These are phyloP conservation scores for Isaurus tuberculatus DNA, from an alignment of 92 coral and sea anemone species.

Conservation along the genomic window DNA sequence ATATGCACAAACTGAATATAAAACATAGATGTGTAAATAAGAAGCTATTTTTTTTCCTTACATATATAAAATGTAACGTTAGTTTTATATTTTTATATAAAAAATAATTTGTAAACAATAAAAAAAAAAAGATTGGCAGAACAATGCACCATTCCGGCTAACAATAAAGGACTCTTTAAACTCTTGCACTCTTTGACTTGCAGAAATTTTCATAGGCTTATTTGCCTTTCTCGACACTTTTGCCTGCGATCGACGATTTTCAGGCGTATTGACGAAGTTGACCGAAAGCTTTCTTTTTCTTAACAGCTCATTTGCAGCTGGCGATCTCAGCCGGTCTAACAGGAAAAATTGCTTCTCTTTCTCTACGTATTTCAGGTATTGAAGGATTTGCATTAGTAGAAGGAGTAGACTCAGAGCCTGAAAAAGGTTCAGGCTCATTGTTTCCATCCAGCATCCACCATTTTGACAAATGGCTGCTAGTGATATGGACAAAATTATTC, in stretches of 20 bases:
- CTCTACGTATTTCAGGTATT: neutral
- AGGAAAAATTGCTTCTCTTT: neutral
- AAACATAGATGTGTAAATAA: no score
- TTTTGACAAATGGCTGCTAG: no score
- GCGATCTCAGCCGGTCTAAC: neutral
- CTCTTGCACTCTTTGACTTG: conserved; percentile 37
- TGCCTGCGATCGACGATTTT: neutral
- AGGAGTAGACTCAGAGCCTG: no score
- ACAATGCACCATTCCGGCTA: conserved; percentile 28
- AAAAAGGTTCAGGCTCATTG: no score
- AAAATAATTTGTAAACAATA: no score
- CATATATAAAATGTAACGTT: no score
- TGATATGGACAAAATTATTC: no score
- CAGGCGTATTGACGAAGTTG: neutral
- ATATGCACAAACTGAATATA: no score
- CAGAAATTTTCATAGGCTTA: neutral
- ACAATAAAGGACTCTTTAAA: conserved; percentile 47
- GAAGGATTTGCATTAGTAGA: no score
- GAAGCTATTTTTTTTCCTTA: no score
- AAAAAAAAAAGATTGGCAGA: conserved; percentile 49
- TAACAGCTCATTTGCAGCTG: neutral
- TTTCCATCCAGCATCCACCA: no score
- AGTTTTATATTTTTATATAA: no score
- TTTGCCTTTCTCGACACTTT: conserved; percentile 6
- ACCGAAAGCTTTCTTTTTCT: neutral